These are phyloP conservation scores for Stramonita haemastoma DNA, from an alignment of 2,888 invertebrate genomes.

Conservation along the genomic window DNA sequence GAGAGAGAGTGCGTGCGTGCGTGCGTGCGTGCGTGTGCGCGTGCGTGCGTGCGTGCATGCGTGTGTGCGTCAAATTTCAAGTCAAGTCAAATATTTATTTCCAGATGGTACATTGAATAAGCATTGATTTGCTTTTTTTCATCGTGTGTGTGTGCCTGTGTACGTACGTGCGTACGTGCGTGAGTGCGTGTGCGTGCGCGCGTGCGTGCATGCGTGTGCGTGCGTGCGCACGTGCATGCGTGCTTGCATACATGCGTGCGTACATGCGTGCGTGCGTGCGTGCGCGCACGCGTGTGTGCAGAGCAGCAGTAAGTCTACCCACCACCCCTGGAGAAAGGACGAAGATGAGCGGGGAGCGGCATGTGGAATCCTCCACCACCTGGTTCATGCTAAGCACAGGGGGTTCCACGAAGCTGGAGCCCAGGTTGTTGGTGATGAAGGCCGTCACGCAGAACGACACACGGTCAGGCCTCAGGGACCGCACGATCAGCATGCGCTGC, in stretches of 20 bases:
- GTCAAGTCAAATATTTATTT: too few relatives aligned
- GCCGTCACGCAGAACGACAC: conserved; percentile 87
- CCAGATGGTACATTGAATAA: too few relatives aligned
- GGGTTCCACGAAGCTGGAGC: conserved; percentile 89
- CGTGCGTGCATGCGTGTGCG: too few relatives aligned
- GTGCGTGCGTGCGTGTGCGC: background rate
- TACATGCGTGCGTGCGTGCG: background rate
- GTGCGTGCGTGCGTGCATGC: background rate
- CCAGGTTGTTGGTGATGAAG: conserved; percentile 87
- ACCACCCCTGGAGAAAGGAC: conserved; percentile 89
- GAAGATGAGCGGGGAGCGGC: conserved; percentile 89
- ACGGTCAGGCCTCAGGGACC: conserved; percentile 89
- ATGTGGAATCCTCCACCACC: conserved; percentile 86
- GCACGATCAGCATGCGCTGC: conserved; percentile 89
- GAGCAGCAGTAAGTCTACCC: conserved; percentile 50
- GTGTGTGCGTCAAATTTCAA: conserved; percentile 6
- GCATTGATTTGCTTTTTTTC: too few relatives aligned
- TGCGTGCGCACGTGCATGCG: too few relatives aligned
- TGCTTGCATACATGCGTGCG: background rate
- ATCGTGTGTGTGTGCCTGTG: too few relatives aligned
- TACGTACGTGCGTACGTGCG: too few relatives aligned
- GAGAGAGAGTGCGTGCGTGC: too few relatives aligned
- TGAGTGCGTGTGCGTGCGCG: too few relatives aligned
- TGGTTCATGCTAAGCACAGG: conserved; percentile 87
- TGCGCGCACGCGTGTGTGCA: too few relatives aligned